Evolutionary conservation across 2,113 vertebrate species (phyloP).

Genomic region (Thalassoma bifasciatum): DNA sequence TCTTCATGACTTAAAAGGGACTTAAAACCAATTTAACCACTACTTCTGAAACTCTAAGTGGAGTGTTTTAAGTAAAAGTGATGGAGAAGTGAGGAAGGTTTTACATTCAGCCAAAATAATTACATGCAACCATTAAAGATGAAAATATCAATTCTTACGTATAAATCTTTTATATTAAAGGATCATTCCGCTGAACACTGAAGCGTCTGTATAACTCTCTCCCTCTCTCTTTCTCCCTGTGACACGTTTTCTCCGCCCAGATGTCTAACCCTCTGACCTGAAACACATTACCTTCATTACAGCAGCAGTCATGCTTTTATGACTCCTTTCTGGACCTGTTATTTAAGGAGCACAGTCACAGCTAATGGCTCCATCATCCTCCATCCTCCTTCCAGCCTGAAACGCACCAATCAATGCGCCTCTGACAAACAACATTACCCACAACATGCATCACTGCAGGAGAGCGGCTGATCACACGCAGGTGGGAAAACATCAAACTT

Average conservation of each 20-base stretch:
- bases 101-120: neutral
- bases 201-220: neutral
- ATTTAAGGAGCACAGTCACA: conserved; percentile 28
- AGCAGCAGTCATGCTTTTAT: neutral
- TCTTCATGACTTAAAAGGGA: conserved; percentile 33
- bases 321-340: conserved; percentile 14
- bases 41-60: conserved; percentile 23
- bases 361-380: conserved; percentile 45
- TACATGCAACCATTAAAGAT: neutral
- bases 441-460: conserved; percentile 47
- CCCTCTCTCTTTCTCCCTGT: neutral
- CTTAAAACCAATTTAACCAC: conserved; percentile 11
- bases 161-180: neutral
- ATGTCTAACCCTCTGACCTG: conserved; percentile 16
- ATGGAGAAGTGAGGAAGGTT: neutral
- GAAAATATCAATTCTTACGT: neutral
- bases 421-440: conserved; percentile 43
- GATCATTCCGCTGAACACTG: neutral
- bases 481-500: conserved; percentile 48
- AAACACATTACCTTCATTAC: neutral
- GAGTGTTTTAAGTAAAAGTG: conserved; percentile 13
- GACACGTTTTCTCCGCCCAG: neutral
- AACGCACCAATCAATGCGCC: conserved; percentile 45
- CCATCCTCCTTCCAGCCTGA: conserved; percentile 21
- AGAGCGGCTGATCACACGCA: conserved; percentile 38